These are phyloP conservation scores for Rafetus swinhoei DNA, from an alignment of 2,113 vertebrate genomes.

Conservation along the genomic window DNA sequence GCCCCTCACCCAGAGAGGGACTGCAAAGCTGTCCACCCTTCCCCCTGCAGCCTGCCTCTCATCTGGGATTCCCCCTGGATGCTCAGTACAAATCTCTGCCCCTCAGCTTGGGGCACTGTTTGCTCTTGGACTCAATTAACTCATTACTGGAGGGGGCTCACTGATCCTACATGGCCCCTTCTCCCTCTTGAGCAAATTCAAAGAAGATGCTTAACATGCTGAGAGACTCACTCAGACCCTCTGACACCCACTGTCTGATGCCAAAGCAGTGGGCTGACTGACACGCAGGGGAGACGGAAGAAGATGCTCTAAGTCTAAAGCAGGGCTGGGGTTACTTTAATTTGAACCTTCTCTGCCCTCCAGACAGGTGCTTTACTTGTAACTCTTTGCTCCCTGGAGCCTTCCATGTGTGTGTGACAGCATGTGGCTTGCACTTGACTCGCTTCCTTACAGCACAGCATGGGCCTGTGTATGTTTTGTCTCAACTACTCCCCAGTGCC, in stretches of 20 bases:
- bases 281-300: not conserved
- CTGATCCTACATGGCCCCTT: not conserved
- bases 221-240: not conserved
- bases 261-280: not conserved
- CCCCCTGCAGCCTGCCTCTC: not conserved
- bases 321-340: not conserved
- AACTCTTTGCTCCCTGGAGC: too few species aligned
- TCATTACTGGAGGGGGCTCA: not conserved
- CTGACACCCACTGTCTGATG: not conserved
- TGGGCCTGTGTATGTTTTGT: not conserved
- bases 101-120: not conserved
- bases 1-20: not conserved
- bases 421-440: not conserved
- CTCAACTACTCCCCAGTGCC: not conserved
- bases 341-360: not conserved
- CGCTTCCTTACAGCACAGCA: not conserved
- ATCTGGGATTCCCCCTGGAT: not conserved
- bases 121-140: not conserved
- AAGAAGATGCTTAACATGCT: not conserved
- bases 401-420: not conserved
- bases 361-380: not conserved
- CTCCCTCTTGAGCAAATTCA: rapidly evolving
- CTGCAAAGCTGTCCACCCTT: not conserved
- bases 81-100: too few species aligned
- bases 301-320: not conserved